These are phyloP conservation scores for Pyxicephalus adspersus DNA, from an alignment of 2,113 vertebrate genomes.

Conservation along the genomic window DNA sequence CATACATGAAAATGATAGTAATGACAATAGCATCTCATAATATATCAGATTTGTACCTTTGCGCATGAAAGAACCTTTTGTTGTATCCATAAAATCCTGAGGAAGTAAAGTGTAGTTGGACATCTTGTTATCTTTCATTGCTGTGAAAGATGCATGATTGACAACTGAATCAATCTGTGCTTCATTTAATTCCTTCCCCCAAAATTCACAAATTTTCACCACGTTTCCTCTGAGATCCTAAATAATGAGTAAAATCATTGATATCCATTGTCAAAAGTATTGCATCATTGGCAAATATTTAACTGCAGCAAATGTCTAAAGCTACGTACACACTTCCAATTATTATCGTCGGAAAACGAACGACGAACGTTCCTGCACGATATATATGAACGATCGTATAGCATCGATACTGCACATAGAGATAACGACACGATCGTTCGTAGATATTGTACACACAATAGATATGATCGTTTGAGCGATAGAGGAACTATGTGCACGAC, in stretches of 20 bases:
- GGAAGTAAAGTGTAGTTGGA: conserved; percentile 69
- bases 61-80: conserved; percentile 63
- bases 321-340: too few relatives aligned
- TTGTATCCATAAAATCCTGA: conserved; percentile 37
- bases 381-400: too few relatives aligned
- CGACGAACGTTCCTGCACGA: too few relatives aligned
- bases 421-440: too few relatives aligned
- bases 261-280: too few relatives aligned
- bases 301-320: too few relatives aligned
- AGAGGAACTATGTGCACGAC: too few relatives aligned
- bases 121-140: conserved; percentile 67
- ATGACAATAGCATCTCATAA: neutral
- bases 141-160: conserved; percentile 66
- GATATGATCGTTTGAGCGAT: too few relatives aligned
- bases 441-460: too few relatives aligned
- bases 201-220: conserved; percentile 63
- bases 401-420: too few relatives aligned
- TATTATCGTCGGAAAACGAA: too few relatives aligned
- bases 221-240: conserved; percentile 67
- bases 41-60: conserved; percentile 62
- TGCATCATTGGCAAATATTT: too few relatives aligned
- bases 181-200: conserved; percentile 64
- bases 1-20: neutral
- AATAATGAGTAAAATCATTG: neutral
- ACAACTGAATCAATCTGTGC: conserved; percentile 59